phyloP scores from a whole-genome alignment of 2,888 invertebrate genomes.

The Nezara viridula region DNA sequence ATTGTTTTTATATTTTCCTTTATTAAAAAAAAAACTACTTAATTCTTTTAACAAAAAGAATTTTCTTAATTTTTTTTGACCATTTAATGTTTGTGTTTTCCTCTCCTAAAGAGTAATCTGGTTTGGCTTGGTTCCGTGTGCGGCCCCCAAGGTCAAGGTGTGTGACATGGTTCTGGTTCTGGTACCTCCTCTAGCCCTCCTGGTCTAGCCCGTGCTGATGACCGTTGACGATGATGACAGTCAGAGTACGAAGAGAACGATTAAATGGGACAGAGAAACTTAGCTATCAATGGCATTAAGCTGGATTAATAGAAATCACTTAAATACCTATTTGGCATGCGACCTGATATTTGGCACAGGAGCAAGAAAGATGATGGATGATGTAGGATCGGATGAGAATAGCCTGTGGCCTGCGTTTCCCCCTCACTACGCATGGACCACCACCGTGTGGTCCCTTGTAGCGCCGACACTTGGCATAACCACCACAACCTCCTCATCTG shows the following conservation, averaged over 20 bases:
- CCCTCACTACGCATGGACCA: conserved; percentile 7
- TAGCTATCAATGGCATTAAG: not conserved
- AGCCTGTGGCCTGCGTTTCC: conserved; percentile 5
- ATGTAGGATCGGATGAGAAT: conserved; percentile 38
- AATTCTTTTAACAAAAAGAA: conserved; percentile 39
- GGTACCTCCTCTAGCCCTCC: conserved; percentile 19
- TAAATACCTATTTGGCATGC: not conserved
- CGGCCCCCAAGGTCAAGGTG: conserved; percentile 57
- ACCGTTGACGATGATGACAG: conserved; percentile 43
- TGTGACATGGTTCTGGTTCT: conserved; percentile 55
- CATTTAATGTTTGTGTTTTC: conserved; percentile 59
- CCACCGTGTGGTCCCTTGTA: conserved; percentile 47
- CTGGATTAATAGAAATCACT: not conserved
- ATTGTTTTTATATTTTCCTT: conserved; percentile 31
- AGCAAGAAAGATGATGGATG: conserved; percentile 28
- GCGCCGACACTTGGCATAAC: conserved; percentile 16
- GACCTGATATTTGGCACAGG: not conserved
- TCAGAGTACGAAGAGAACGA: not conserved
- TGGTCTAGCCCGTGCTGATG: conserved; percentile 59
- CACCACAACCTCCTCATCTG: conserved; percentile 22
- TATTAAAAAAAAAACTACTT: conserved; percentile 37
- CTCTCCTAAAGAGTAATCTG: conserved; percentile 60
- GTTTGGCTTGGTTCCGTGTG: conserved; percentile 58
- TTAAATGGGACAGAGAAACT: conserved; percentile 15
- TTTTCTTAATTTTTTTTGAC: conserved; percentile 56